Base-by-base conservation (phyloP, 2,797 vertebrate genomes). In the Aphelocoma californica region DNA sequence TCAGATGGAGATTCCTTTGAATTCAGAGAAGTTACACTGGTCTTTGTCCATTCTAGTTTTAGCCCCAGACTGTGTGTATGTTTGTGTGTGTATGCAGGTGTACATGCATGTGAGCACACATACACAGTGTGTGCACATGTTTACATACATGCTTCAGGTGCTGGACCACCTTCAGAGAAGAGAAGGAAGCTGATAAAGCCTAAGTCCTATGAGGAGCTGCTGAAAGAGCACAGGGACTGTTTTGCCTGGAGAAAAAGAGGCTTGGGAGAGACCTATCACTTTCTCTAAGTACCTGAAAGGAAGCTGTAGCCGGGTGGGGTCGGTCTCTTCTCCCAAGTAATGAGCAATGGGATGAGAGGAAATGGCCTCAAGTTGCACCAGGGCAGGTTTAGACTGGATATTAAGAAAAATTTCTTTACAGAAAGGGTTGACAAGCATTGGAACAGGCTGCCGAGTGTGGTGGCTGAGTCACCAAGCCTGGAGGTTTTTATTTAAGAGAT, bases 91-190 rank as follows among this genome's bases (percentile, higher is more conserved):
- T 24, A 2, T 53, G 24, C 36, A 20, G 1, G 1, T 77, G 36
- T 32, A 21, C 12, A 4, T 0, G 7, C 0, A 1, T 12, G 34
- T 51, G 28, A 61, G 42, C 3, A 14, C 0, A 0, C 10, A 8
- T 12, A 26, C 36, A 21, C 2, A 36, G 12, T 14, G 48, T 13
- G 1, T 36, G 16, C 31, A 16, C 7, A 0, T 1, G 2, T 69
- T 65, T 69, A 6, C 38, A 12, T 31, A 13, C 9, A 4, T 19
- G 17, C 26, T 78, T 2, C 26, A 13, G 19, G 40, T 36, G 31
- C 26, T 72, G 40, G 31, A 36, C 66, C 53, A 7, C 0, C 1
- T 53, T 53, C 40, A 48, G 40, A 34, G 23, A 21, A 32, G 47
- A 58, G n/a, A 40, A 15, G 18, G 18, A 60, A 34, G 44, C 16